Conservation (phyloP, 35 echinoderm and acorn worm species). For the Heliocidaris erythrogramma region DNA sequence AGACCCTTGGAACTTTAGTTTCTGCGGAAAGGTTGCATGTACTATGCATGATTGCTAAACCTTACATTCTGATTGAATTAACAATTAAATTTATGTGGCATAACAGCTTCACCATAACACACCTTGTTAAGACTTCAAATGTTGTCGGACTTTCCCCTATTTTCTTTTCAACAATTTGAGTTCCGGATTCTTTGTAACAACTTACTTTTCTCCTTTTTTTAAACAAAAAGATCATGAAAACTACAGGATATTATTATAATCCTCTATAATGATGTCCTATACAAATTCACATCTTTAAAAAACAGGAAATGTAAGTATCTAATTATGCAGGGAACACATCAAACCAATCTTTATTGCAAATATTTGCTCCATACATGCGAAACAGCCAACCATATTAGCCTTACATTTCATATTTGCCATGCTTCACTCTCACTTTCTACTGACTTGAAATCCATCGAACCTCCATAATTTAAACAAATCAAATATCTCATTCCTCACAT, state of each 20-base stretch:
- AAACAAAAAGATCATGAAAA: not conserved
- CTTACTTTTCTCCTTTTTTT: not conserved
- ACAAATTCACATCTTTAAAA: not conserved
- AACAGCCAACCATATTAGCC: not conserved
- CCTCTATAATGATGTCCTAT: not conserved
- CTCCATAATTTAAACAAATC: not conserved
- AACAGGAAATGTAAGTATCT: not conserved
- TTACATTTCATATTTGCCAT: not conserved
- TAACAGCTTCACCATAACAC: not conserved
- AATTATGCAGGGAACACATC: not conserved
- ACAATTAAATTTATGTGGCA: not conserved
- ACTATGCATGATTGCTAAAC: conserved; percentile 5
- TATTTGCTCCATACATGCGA: not conserved
- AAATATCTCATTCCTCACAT: conserved; percentile 12
- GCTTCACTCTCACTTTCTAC: not conserved
- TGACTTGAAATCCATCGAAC: not conserved
- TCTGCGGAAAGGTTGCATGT: not conserved
- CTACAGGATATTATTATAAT: not conserved
- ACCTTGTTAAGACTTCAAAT: not conserved
- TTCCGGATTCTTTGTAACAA: not conserved
- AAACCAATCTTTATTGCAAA: not conserved
- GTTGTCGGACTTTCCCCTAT: not conserved
- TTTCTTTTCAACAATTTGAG: not conserved
- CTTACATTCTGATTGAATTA: conserved; percentile 10
- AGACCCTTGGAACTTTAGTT: not conserved